Percentiles rank a stretch among this genome's conserved stretches.
phyloP scores from a whole-genome alignment of 2,888 invertebrate genomes.

The Lycocerus yunnanus region DNA sequence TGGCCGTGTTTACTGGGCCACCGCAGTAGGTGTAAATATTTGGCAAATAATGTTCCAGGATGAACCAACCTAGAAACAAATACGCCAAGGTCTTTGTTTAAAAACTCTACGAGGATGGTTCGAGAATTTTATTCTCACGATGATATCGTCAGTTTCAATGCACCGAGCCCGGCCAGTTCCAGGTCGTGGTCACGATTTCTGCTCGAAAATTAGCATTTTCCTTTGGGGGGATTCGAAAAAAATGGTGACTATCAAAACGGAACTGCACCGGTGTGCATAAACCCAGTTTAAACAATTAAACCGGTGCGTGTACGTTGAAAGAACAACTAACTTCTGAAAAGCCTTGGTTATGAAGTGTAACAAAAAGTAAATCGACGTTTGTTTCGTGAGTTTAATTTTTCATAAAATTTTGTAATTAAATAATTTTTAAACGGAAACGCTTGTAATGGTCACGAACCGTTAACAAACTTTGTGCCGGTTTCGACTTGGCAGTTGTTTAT shows the following conservation, averaged over 20 bases:
- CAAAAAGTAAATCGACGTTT: not conserved
- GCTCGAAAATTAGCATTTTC: not conserved
- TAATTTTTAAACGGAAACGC: not conserved
- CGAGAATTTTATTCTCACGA: not conserved
- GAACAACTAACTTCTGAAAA: not conserved
- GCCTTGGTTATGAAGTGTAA: not conserved
- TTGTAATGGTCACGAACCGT: not conserved
- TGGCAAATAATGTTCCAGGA: not conserved
- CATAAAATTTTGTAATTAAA: not conserved
- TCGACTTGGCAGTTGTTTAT: too few relatives aligned
- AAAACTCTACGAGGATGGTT: not conserved
- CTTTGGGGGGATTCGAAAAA: too few relatives aligned
- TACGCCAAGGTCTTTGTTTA: not conserved
- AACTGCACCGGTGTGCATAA: too few relatives aligned
- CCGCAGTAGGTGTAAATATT: not conserved
- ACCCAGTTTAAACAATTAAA: not conserved
- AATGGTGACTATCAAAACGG: too few relatives aligned
- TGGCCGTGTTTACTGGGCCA: not conserved
- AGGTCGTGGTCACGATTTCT: not conserved
- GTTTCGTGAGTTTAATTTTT: not conserved
- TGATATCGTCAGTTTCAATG: not conserved
- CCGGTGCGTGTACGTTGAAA: not conserved
- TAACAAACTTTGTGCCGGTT: not conserved
- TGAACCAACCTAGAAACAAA: not conserved
- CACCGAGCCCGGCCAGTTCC: not conserved